phyloP scores from a whole-genome alignment of 2,888 invertebrate species.

The Cyclophora albipunctata region DNA sequence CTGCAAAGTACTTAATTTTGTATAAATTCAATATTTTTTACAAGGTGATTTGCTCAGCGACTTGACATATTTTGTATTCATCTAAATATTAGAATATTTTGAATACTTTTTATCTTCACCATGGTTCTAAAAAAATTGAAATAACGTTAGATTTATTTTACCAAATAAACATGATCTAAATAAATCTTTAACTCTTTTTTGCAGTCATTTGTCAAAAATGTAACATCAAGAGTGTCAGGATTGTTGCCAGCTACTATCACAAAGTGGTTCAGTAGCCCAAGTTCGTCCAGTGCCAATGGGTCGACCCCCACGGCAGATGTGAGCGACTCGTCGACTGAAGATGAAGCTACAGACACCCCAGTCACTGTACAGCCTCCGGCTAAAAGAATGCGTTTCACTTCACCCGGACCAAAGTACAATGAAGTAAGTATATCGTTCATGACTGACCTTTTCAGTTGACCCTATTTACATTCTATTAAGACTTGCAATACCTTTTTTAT shows the following conservation, averaged over 20 bases:
- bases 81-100: too few relatives aligned
- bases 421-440: conserved; percentile 15
- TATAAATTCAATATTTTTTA: too few relatives aligned
- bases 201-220: conserved; percentile 82
- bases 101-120: too few relatives aligned
- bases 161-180: too few relatives aligned
- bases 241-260: conserved; percentile 77
- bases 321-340: conserved; percentile 58
- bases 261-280: conserved; percentile 68
- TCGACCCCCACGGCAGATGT: conserved; percentile 48
- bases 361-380: conserved; percentile 54
- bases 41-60: too few relatives aligned
- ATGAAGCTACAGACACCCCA: conserved; percentile 40
- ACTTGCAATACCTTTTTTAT: too few relatives aligned
- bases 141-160: too few relatives aligned
- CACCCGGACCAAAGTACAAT: conserved; percentile 24
- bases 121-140: too few relatives aligned
- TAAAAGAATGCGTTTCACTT: conserved; percentile 49
- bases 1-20: too few relatives aligned
- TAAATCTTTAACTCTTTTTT: conserved; percentile 25
- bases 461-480: too few relatives aligned
- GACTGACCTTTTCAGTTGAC: background rate
- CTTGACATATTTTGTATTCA: too few relatives aligned
- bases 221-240: conserved; percentile 78
- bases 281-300: conserved; percentile 50